Base-by-base conservation (phyloP, 2,888 invertebrate genomes). In the Maniola hyperantus region DNA sequence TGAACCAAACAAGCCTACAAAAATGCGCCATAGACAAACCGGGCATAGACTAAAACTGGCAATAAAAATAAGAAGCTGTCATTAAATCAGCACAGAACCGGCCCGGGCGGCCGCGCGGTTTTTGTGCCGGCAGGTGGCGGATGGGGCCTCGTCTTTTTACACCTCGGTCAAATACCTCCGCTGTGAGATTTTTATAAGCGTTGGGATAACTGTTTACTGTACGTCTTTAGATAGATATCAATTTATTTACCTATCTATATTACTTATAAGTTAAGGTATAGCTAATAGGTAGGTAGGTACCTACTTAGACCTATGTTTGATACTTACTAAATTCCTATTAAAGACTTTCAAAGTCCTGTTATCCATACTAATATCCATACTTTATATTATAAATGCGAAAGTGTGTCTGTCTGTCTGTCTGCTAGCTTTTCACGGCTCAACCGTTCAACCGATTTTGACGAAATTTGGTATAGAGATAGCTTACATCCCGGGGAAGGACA, bases 41-140 rank as follows among this genome's bases (percentile, higher is more conserved):
- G 61, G 46, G 54, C 60, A 66, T 66, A 66, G 65, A 59, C 53
- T 59, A 59, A 67, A 68, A 70, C 67, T 68, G 60, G 71, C 62
- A 64, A 67, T 66, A 67, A 74, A 80, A 77, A 80, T 81, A 82
- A 79, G 83, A 85, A 84, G 82, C 79, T 77, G 79, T 81, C 81
- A 70, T 66, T 77, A 85, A 87, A 84, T 84, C 83, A 82, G 78
- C 77, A 55, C 71, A 64, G 72, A 80, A 83, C 77, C 70, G 73
- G 79, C 76, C 76, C 75, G 76, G 75, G 76, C 75, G 76, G 74
- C 77, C 55, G 68, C 67, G 73, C 79, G 83, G 84, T 89, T 89
- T 89, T 90, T 89, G 86, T 81, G 73, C 78, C 79, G 82, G 87
- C 89, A 89, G 89, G 90, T 89, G 89, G 84, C 86, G 85, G 88